phyloP scores from a whole-genome alignment of 2,797 vertebrate species.

The Phoxinus dragarum region DNA sequence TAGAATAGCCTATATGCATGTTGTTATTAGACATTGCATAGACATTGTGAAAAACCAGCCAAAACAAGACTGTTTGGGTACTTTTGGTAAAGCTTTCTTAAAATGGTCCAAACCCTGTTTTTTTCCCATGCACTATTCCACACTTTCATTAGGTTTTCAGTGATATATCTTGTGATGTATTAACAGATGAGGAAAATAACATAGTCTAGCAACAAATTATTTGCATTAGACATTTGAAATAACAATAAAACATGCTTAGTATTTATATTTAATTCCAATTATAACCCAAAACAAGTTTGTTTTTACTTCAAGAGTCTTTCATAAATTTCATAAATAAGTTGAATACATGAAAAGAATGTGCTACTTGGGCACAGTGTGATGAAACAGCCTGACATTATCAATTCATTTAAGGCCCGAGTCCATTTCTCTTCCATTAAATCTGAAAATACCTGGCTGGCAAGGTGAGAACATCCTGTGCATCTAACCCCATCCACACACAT shows the following conservation, averaged over 20 bases:
- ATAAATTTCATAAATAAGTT: neutral
- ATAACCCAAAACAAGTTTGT: too few species aligned
- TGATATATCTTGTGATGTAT: neutral
- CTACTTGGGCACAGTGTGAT: neutral
- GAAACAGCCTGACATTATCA: slow-evolving; percentile 30
- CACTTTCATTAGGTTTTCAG: neutral
- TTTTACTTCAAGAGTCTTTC: neutral
- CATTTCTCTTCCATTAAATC: slow-evolving; percentile 31
- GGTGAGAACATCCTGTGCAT: slow-evolving; percentile 26
- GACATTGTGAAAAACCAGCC: neutral
- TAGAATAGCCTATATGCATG: neutral
- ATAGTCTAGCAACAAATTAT: neutral
- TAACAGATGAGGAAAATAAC: neutral
- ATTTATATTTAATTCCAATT: neutral
- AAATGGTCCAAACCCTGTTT: neutral
- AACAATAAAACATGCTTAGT: neutral
- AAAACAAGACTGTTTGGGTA: neutral
- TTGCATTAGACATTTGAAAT: neutral
- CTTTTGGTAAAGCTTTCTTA: neutral
- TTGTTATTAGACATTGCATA: neutral
- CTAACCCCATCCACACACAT: slow-evolving; percentile 30
- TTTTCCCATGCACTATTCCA: neutral
- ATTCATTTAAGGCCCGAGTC: slow-evolving; percentile 42
- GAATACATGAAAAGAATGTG: neutral
- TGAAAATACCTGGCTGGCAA: slow-evolving; percentile 49